Percentiles rank a stretch among this genome's conserved stretches.
These are phyloP conservation scores for Sylvia atricapilla DNA, from an alignment of 2,113 vertebrate genomes.

Conservation along the genomic window DNA sequence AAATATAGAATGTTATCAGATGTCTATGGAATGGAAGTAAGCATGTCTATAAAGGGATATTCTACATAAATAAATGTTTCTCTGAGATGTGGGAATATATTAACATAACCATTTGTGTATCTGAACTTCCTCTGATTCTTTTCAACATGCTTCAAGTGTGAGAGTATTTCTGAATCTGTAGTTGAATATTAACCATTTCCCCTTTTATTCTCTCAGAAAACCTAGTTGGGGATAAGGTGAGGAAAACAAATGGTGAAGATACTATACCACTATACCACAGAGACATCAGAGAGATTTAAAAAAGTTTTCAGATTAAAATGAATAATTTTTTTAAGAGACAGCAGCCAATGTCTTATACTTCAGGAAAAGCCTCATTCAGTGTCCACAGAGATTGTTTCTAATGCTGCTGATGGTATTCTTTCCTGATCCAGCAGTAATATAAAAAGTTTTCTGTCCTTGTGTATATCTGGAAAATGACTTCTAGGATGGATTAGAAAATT, in stretches of 20 bases:
- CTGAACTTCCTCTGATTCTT: background rate
- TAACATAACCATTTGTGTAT: background rate
- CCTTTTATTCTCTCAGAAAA: background rate
- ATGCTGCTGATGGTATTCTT: background rate
- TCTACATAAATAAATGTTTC: slow-evolving; percentile 4
- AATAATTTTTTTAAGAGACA: background rate
- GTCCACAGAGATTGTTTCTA: background rate
- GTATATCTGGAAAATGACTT: background rate
- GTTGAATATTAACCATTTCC: background rate
- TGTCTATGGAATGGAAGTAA: slow-evolving; percentile 1
- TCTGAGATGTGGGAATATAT: slow-evolving; percentile 16
- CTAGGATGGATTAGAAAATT: background rate
- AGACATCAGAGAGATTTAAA: background rate
- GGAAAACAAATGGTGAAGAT: background rate
- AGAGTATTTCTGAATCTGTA: background rate
- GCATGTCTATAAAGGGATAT: background rate
- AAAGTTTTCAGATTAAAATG: background rate
- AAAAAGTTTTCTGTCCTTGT: background rate
- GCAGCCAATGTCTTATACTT: background rate
- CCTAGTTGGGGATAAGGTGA: background rate
- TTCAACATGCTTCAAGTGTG: background rate
- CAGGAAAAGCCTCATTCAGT: background rate
- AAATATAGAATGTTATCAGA: slow-evolving; percentile 18
- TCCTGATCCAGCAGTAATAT: background rate
- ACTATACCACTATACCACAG: background rate